Percentiles rank a stretch among this genome's conserved stretches.
phyloP scores from a whole-genome alignment of 2,888 invertebrate species.

The Lutraria lutraria region DNA sequence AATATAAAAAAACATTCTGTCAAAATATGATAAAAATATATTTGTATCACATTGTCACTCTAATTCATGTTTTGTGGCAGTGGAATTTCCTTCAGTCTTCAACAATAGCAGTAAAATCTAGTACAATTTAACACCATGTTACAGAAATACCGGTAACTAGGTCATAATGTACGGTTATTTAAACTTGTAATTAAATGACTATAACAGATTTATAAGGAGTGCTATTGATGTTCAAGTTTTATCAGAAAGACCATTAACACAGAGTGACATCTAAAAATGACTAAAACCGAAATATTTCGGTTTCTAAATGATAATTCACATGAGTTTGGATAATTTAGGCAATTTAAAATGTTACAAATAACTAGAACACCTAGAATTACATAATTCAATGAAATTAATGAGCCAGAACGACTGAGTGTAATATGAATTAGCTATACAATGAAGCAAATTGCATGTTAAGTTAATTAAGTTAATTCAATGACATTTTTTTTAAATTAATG shows the following conservation, averaged over 20 bases:
- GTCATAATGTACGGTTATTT: background rate
- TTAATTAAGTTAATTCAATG: no score
- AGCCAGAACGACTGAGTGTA: no score
- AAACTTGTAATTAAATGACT: background rate
- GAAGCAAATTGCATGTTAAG: no score
- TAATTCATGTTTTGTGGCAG: no score
- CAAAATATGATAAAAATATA: no score
- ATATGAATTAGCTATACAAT: no score
- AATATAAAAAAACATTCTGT: no score
- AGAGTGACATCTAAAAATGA: slow-evolving; percentile 8
- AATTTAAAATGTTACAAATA: background rate
- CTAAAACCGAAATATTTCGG: slow-evolving; percentile 6
- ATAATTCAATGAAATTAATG: no score
- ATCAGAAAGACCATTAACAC: background rate
- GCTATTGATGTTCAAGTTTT: background rate
- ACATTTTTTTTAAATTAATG: no score
- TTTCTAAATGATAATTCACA: background rate
- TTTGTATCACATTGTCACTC: no score
- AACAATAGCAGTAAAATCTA: background rate
- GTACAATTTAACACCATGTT: background rate
- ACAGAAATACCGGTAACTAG: background rate
- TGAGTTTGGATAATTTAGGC: background rate
- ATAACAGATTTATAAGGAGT: background rate
- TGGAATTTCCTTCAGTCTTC: no score
- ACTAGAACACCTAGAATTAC: no score